Percentiles rank a stretch among this genome's conserved stretches.
Conservation (phyloP, 2,888 invertebrate genomes). For the Pheosia tremula region DNA sequence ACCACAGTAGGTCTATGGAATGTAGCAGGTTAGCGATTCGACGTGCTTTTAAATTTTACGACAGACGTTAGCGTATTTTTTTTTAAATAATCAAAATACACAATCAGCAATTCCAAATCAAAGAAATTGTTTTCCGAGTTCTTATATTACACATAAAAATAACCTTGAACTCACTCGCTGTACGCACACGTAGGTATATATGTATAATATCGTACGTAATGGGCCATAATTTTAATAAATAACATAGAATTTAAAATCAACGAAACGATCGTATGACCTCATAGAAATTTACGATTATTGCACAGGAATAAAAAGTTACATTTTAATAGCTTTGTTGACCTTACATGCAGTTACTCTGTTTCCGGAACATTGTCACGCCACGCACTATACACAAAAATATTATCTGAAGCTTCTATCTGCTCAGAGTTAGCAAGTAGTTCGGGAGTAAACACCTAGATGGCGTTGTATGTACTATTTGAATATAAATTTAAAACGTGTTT, state of each 20-base stretch:
- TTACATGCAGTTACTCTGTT: conserved; percentile 70
- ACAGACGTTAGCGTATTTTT: conserved; percentile 15
- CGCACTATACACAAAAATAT: conserved; percentile 38
- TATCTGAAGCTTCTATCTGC: conserved; percentile 1
- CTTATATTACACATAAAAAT: conserved; percentile 11
- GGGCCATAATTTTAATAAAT: conserved; percentile 22
- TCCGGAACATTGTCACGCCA: conserved; percentile 64
- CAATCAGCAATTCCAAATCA: no score
- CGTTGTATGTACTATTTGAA: conserved; percentile 20
- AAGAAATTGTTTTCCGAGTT: conserved; percentile 6
- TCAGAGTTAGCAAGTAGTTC: conserved; percentile 16
- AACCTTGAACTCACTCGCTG: conserved; percentile 26
- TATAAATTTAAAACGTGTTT: conserved; percentile 55
- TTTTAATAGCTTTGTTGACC: conserved; percentile 58
- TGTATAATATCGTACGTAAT: conserved; percentile 13
- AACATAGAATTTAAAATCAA: conserved; percentile 14
- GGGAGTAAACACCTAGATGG: conserved; percentile 28
- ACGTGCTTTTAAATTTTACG: conserved; percentile 21
- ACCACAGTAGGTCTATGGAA: background rate
- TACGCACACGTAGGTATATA: conserved; percentile 13
- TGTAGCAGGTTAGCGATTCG: conserved; percentile 18
- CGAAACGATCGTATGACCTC: conserved; percentile 21
- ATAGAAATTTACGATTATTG: conserved; percentile 33
- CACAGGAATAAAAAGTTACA: conserved; percentile 45
- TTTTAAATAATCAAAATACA: conserved; percentile 9